Base-by-base conservation (phyloP, 2,888 invertebrate genomes). In the Stratiomys singularior region DNA sequence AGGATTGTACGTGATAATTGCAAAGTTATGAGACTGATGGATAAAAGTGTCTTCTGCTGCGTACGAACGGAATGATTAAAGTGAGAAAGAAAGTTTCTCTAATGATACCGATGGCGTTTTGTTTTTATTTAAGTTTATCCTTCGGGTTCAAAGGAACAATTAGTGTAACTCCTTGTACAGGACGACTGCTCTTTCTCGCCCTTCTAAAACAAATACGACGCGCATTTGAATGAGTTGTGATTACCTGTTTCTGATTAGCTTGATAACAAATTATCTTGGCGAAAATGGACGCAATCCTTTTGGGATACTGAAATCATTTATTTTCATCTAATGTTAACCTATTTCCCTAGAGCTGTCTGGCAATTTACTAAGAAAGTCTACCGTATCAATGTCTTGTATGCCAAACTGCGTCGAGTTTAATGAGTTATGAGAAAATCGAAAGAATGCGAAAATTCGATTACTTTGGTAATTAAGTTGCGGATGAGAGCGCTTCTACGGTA, bases 271-370 rank as follows among this genome's bases (percentile, higher is more conserved):
- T 5, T 37, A 5, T 37, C 37, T 37, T 9, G 9, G 3, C 37
- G 9, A 37, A 9, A 9, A 37, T 37, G 9, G 37, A 5, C 9
- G 37, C 5, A 67, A 67, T 67, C 67, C 67, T 67, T 37, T 44
- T 67, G 67, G 67, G 67, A 66, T 18, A 66, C 66, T 58, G 60
- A 58, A 67, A 66, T 79, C 79, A 79, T 79, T 79, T 77, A 79
- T 79, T 79, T 79, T 79, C 79, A 77, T 79, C 77, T 77, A 79
- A 77, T 79, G 79, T 77, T 76, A 74, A 74, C 71, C 77, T 77
- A 79, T 79, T 79, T 79, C 79, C 79, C 79, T 25, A 4, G 58
- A 25, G 58, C 58, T 25, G 23, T 18, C 23, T 25, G 11, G 4
- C 58, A 52, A n/a, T 52, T 15, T 37, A 9, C 37, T 5, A 37